Evolutionary conservation across 2,888 invertebrate species (phyloP), one percentile per base, ranked within the genome.

Genomic region (Cosmorhoe ocellata): DNA sequence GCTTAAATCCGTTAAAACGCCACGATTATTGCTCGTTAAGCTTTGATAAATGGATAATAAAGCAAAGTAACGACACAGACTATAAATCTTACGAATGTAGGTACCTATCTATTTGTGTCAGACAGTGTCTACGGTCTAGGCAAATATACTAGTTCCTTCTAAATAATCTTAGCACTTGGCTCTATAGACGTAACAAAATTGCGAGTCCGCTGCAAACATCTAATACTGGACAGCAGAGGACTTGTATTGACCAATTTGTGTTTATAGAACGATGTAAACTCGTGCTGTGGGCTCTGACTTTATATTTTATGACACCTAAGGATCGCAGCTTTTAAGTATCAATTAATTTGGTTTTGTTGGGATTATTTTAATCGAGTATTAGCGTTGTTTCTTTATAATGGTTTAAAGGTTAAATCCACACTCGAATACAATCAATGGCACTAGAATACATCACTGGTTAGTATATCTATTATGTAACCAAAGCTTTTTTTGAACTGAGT

Each of bases 11-110:
- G 71, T 67, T 74, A 69, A 73, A 75, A 75, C 67, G 75, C 71
- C 71, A 70, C 73, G 71, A 81, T 81, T 81, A 82, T 76, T 72
- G 78, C 76, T 76, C 79, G 79, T 81, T 81, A 83, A 79, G 74
- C 71, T 71, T 77, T 85, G 81, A 85, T 81, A 77, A 79, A 83
- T 84, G 79, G 79, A 69, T 75, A 79, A 82, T 86, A 83, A 81
- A 78, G 66, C 68, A 67, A 71, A 78, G 69, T 76, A 79, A 79
- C 70, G 68, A 74, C 66, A 67, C 58, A 34, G 61, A 52, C 66
- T 43, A 77, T 82, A 79, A 81, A 81, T 81, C 79, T 79, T 63
- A 66, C 53, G 57, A 64, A 63, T n/a, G n/a, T 63, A 24, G 24
- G 62, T 66, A 58, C 64, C 42, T 62, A 59, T 59, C 64, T 63